Evolutionary conservation across 2,797 vertebrate species (phyloP).

Genomic region (Gorsachius magnificus): DNA sequence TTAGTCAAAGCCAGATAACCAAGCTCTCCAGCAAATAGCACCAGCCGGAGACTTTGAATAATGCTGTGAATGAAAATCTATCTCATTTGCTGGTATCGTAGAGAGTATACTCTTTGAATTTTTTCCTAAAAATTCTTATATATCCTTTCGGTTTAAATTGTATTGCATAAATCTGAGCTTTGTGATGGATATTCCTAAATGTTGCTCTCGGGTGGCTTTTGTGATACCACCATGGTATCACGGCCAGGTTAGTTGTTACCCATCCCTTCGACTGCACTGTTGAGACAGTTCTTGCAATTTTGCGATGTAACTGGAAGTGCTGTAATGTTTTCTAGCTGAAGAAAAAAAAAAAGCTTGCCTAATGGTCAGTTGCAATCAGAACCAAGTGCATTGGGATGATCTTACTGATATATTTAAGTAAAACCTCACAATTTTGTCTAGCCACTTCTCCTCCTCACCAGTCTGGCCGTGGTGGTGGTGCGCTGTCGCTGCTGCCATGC

Average conservation of each 20-base stretch:
- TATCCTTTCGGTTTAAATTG: not conserved
- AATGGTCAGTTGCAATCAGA: not conserved
- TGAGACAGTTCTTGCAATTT: not conserved
- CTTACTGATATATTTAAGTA: not conserved
- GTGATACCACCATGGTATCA: fast-evolving
- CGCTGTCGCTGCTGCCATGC: fast-evolving
- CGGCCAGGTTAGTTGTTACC: not conserved
- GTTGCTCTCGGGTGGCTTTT: not conserved
- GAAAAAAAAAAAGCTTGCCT: not conserved
- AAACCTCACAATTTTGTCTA: not conserved
- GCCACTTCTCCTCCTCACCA: not conserved
- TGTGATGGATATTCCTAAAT: not conserved
- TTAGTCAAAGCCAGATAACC: not conserved
- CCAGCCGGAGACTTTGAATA: not conserved
- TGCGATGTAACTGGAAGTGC: not conserved
- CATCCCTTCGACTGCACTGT: not conserved
- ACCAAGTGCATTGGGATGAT: not conserved
- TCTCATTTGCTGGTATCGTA: not conserved
- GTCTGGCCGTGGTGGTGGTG: fast-evolving
- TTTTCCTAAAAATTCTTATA: not conserved
- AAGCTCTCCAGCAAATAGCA: not conserved
- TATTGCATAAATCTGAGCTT: not conserved
- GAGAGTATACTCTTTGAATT: not conserved
- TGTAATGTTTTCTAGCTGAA: not conserved
- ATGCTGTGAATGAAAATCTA: not conserved